Conservation (phyloP, 2,888 invertebrate species). For the Dione vanillae region DNA sequence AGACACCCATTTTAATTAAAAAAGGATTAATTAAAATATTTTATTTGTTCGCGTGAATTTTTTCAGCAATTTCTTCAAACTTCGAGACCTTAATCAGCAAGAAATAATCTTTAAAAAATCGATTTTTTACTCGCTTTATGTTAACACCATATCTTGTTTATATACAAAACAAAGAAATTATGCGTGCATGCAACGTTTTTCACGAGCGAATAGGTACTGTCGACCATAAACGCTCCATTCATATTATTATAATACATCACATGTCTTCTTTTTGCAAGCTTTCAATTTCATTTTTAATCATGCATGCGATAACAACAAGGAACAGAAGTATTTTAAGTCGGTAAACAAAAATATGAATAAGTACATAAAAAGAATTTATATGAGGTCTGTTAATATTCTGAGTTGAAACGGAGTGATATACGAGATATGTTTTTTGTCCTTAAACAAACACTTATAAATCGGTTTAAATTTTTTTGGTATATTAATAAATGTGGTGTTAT, state of each 20-base stretch:
- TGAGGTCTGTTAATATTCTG: no score
- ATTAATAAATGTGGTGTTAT: neutral
- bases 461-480: no score
- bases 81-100: no score
- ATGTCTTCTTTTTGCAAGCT: conserved; percentile 17
- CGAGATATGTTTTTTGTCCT: no score
- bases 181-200: conserved; percentile 12
- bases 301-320: conserved; percentile 3
- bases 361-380: neutral
- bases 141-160: neutral
- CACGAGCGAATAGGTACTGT: conserved; percentile 6
- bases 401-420: no score
- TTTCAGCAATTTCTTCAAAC: no score
- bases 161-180: neutral
- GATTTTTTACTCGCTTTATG: neutral
- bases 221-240: conserved; percentile 8
- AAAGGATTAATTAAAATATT: conserved; percentile 48
- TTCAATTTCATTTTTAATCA: conserved; percentile 25
- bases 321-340: neutral
- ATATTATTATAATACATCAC: conserved; percentile 15
- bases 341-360: neutral
- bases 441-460: no score
- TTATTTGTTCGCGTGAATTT: neutral
- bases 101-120: no score
- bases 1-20: conserved; percentile 52